Base-by-base conservation (phyloP, 2,797 vertebrate species). In the Chaenodraco wilsoni region DNA sequence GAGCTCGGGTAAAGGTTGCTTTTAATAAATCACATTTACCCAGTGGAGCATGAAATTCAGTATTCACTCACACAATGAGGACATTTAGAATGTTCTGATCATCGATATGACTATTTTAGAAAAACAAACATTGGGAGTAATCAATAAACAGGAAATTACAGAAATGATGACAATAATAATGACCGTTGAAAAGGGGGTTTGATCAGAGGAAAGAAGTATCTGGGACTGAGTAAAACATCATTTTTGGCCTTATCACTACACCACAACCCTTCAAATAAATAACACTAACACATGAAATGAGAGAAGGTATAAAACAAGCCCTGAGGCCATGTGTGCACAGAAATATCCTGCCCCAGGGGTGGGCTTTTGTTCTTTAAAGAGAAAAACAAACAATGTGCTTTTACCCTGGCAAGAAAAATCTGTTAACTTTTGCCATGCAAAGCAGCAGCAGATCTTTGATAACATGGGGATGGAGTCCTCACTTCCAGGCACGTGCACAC, bases 331-430 rank as follows among this genome's bases (percentile, higher is more conserved):
- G 49, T 19, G 23, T 69, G 43, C 15, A 7, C n/a, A 23, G 54
- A 49, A 14, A 54, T 65, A 68, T 61, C 45, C 31, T 15, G 13
- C 16, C 62, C 50, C 37, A 64, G 58, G 48, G 73, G 54, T 37
- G 37, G 44, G 45, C 31, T 51, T 50, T 27, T 79, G 56, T 67
- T 79, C 61, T 73, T 76, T 40, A 65, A 41, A 74, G 37, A 41
- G 12, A 64, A 59, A 58, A 50, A 57, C 10, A 15, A 68, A 33
- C 0, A 13, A 50, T 8, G n/a, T 15, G 10, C 45, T 48, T 23
- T 58, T 14, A 46, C 61, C 49, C 68, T 27, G 2, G 33, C 19
- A 60, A 56, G 21, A 9, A 48, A 60, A 51, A 51, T 1, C 19
- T 13, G 54, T 45, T 54, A 41, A 58, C 40, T 16, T 72, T n/a